Evolutionary conservation across 2,888 invertebrate species (phyloP), one percentile per base, ranked within the genome.

Genomic region (Geophilus truncorum): DNA sequence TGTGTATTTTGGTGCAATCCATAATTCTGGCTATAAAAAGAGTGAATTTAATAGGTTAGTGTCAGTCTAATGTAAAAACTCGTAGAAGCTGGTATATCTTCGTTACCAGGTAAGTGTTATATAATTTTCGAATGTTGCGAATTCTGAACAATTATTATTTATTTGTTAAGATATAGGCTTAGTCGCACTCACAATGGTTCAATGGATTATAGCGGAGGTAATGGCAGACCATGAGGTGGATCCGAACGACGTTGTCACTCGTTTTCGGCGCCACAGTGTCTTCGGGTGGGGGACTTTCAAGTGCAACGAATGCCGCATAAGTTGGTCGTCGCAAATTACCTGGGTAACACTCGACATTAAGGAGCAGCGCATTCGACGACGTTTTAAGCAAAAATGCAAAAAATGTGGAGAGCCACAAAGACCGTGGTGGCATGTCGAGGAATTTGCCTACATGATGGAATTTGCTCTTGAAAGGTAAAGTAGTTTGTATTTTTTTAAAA

Each of bases 391-490:
- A 12, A 79, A 79, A 70, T 79, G 79, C 30, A 57, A 70, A n/a
- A 79, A 70, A 30, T 79, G 79, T 32, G 79, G 57, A 9, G 9
- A 79, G 32, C 79, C 57, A 30, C 79, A 57, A 23, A 15, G 79
- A 28, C 79, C 79, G 5, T 79, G 79, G 79, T 79, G 79, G 79
- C 62, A 79, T 15, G 36, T 79, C 6, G 62, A 79, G 18, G 79
- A 79, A 30, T 79, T 79, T 62, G 79, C 79, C 5, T 79, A 32
- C 62, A 79, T 79, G 79, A 57, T 79, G 40, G 79, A 79, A 57
- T 79, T 79, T 18, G 79, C 79, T 30, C 12, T 79, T 2, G 57
- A 62, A 51, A 7, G 79, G 79, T 79, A 57, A n/a, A 12, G 75
- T 25, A n/a, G n/a, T 76, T 9, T 6, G 1, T 15, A 18, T 77